These are phyloP conservation scores for Trissolcus japonicus DNA, from an alignment of 2,888 invertebrate genomes.

Conservation along the genomic window DNA sequence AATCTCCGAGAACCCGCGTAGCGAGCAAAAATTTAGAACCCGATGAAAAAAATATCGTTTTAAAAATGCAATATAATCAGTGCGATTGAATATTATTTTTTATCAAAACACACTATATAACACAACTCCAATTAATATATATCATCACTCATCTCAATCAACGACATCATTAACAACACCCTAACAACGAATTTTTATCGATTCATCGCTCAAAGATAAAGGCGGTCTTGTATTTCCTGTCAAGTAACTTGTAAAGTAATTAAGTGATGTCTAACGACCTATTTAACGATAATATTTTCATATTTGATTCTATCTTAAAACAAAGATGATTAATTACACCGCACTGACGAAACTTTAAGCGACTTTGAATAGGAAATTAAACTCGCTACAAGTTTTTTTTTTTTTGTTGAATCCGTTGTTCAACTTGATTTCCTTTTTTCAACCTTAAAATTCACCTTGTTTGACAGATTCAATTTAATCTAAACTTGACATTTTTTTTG, in stretches of 20 bases:
- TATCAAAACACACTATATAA: not conserved
- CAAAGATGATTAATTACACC: slow-evolving; percentile 43
- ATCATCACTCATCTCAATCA: not conserved
- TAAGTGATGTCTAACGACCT: slow-evolving; percentile 51
- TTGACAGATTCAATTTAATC: too few species aligned
- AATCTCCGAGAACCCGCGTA: not conserved
- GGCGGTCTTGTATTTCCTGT: slow-evolving; percentile 44
- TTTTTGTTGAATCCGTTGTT: not conserved
- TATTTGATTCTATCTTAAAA: slow-evolving; percentile 51
- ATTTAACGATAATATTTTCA: slow-evolving; percentile 51
- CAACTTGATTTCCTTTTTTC: not conserved
- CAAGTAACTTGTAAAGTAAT: slow-evolving; percentile 48
- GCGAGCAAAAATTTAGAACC: not conserved
- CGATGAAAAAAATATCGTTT: not conserved
- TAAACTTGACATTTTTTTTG: too few species aligned
- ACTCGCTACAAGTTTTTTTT: slow-evolving; percentile 1
- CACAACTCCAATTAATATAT: too few species aligned
- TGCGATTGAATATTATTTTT: not conserved
- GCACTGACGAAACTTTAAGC: slow-evolving; percentile 16
- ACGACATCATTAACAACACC: not conserved
- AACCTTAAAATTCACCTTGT: not conserved
- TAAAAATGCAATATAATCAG: not conserved
- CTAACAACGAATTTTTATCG: slow-evolving; percentile 20
- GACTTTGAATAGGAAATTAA: slow-evolving; percentile 17
- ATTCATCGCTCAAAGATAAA: slow-evolving; percentile 38